Conservation (phyloP, 2,113 vertebrate species). For the Chascanopsetta lugubris region DNA sequence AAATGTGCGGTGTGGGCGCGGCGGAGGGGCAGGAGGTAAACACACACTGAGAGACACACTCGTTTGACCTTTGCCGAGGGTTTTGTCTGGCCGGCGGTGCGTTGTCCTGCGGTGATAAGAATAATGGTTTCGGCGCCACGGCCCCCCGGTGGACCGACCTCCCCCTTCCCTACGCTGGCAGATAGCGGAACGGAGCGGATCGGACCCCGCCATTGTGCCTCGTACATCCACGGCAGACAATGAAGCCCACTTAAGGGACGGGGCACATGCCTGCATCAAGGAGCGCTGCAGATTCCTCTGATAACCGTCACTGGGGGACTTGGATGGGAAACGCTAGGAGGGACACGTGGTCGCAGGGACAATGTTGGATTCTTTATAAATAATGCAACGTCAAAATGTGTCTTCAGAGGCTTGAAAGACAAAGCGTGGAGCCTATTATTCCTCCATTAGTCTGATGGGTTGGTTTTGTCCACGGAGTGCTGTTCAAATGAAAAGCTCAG, state of each 20-base stretch:
- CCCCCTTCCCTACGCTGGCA: conserved; percentile 55
- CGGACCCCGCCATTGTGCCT: conserved; percentile 55
- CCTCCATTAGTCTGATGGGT: conserved; percentile 6
- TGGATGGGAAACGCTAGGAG: conserved; percentile 11
- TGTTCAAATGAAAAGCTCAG: conserved; percentile 38
- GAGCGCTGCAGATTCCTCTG: conserved; percentile 55
- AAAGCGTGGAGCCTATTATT: background rate
- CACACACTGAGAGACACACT: conserved; percentile 63
- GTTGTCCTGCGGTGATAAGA: conserved; percentile 78
- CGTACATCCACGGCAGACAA: conserved; percentile 56
- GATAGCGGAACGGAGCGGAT: conserved; percentile 54
- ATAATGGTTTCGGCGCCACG: conserved; percentile 74
- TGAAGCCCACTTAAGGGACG: conserved; percentile 56
- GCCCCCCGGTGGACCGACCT: conserved; percentile 69
- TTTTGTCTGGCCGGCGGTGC: conserved; percentile 62
- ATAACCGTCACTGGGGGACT: conserved; percentile 53
- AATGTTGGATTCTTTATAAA: conserved; percentile 43
- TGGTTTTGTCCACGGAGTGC: conserved; percentile 13
- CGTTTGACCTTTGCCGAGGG: conserved; percentile 76
- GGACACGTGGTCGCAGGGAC: background rate
- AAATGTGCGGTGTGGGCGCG: conserved; percentile 64
- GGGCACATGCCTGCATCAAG: conserved; percentile 47
- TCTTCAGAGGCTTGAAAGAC: conserved; percentile 25
- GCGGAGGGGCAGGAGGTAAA: conserved; percentile 61
- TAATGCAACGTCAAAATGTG: conserved; percentile 20